phyloP scores from a whole-genome alignment of 2,797 vertebrate species.

The Oophaga sylvatica region DNA sequence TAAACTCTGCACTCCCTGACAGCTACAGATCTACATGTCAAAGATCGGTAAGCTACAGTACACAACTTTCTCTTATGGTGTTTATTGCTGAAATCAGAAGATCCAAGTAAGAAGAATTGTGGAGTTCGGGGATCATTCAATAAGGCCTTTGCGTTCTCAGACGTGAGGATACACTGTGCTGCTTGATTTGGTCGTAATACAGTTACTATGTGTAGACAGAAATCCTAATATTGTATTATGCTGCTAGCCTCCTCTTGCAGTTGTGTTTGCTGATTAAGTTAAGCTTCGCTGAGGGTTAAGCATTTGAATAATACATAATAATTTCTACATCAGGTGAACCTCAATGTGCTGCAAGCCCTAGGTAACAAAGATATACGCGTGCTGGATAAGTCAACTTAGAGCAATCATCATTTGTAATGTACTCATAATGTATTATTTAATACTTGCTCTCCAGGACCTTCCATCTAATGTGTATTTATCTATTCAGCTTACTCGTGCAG shows the following conservation, averaged over 20 bases:
- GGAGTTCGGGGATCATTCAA: background rate
- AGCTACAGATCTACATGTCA: conserved; percentile 17
- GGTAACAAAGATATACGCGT: background rate
- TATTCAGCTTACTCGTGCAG: background rate
- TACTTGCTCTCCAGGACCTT: background rate
- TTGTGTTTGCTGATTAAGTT: background rate
- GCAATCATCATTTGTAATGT: background rate
- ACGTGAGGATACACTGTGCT: background rate
- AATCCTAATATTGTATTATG: background rate
- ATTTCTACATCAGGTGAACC: background rate
- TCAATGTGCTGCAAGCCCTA: background rate
- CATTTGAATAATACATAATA: background rate
- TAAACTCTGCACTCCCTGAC: conserved; percentile 4
- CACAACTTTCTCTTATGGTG: background rate
- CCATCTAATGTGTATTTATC: background rate
- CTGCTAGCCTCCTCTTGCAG: background rate
- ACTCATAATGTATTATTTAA: background rate
- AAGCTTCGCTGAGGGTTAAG: background rate
- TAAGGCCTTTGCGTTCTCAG: too few species aligned
- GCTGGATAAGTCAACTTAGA: background rate
- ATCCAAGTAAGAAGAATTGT: background rate
- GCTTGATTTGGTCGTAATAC: background rate
- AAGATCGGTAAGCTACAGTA: conserved; percentile 10
- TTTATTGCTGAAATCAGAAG: background rate
- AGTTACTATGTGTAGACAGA: background rate